A percentile compares a stretch with the other conserved stretches of the same genome.
These are phyloP conservation scores for Crotalus horridus DNA, from an alignment of 2,113 vertebrate genomes.

Conservation along the genomic window DNA sequence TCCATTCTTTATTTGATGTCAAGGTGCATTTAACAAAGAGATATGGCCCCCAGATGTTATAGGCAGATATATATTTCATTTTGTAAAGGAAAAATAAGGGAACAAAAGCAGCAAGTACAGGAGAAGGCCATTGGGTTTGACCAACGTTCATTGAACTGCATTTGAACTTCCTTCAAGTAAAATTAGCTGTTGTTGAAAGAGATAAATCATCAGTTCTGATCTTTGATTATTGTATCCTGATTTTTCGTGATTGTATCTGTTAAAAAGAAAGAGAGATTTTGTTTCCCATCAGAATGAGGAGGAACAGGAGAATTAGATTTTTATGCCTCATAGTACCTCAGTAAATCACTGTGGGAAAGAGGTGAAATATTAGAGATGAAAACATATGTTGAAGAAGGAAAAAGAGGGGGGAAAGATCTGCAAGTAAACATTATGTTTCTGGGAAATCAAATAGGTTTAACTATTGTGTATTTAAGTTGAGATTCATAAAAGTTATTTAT, in stretches of 20 bases:
- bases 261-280: neutral
- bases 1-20: neutral
- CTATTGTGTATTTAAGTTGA: neutral
- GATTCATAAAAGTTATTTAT: neutral
- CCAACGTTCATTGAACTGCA: neutral
- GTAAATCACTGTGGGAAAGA: constrained; percentile 27
- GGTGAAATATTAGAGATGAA: neutral
- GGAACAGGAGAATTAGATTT: constrained; percentile 3
- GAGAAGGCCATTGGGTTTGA: neutral
- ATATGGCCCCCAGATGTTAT: neutral
- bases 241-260: neutral
- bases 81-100: too few relatives aligned
- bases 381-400: neutral
- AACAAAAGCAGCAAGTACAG: neutral
- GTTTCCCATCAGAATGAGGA: constrained; percentile 20
- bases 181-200: neutral
- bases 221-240: neutral
- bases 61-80: neutral
- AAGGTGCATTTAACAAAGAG: neutral
- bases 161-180: neutral
- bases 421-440: neutral
- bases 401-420: neutral
- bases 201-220: neutral
- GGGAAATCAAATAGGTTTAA: neutral
- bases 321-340: constrained; percentile 28